A percentile compares a stretch with the other conserved stretches of the same genome.
These are phyloP conservation scores for Anguilla megastoma DNA, from an alignment of 2,797 vertebrate genomes.

Conservation along the genomic window DNA sequence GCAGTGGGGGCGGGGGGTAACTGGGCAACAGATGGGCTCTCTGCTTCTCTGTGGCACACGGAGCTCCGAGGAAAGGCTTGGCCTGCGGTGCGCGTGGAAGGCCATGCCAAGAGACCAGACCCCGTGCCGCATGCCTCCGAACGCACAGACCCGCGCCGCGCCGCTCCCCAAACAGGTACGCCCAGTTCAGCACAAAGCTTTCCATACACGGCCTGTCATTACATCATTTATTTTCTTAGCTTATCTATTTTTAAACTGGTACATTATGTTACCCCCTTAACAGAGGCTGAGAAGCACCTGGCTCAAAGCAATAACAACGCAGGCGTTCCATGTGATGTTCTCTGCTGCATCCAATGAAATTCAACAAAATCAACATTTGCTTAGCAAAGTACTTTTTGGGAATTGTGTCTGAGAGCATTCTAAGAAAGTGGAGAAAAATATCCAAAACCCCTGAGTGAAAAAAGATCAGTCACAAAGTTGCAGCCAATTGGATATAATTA, in stretches of 20 bases:
- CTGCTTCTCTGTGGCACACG: not conserved
- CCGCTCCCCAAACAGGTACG: not conserved
- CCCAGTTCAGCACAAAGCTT: not conserved
- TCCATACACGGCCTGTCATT: not conserved
- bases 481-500: not conserved
- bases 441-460: not conserved
- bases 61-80: not conserved
- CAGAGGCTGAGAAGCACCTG: not conserved
- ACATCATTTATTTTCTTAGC: not conserved
- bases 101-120: not conserved
- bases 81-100: not conserved
- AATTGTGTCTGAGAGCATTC: not conserved
- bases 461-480: not conserved
- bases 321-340: not conserved
- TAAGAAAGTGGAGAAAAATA: not conserved
- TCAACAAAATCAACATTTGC: not conserved
- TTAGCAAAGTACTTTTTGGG: not conserved
- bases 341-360: not conserved
- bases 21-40: not conserved
- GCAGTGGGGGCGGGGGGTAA: not conserved
- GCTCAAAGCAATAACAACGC: not conserved
- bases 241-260: not conserved
- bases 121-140: not conserved
- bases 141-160: too few relatives aligned
- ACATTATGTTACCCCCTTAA: not conserved